Evolutionary conservation across 2,797 vertebrate species (phyloP), one percentile per base, ranked within the genome.

Genomic region (Serranus cabrilla): DNA sequence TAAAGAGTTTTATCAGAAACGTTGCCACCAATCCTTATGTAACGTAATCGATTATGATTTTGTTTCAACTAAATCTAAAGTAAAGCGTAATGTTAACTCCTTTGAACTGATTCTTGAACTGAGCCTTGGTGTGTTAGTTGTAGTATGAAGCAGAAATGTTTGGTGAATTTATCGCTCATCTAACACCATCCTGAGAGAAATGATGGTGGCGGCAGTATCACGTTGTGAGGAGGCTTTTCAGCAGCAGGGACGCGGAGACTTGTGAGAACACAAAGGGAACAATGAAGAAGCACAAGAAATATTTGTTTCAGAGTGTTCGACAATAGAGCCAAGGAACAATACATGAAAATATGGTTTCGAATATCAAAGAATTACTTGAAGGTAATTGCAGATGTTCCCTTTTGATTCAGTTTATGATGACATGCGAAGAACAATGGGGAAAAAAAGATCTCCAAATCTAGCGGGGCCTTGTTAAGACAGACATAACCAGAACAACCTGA

Each of bases 111-210:
- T 59, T 58, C 43, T 55, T 18, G 13, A 27, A 18, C 18, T 45
- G 7, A 60, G 8, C 6, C 8, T 34, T 42, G 54, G 43, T 43
- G 18, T 49, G 11, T 49, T 73, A 21, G 40, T 37, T 50, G 12
- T 17, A 23, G 46, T 27, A 17, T 37, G 34, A 78, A 40, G 72
- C 45, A n/a, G n/a, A 25, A 11, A 10, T n/a, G 34, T 68, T 60
- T 55, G 34, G 34, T 34, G 34, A 7, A 34, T 34, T 56, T 55
- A 40, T 55, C 56, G 17, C 57, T 59, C 49, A 55, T 50, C 47
- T 59, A 54, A 80, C 85, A 62, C 75, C 64, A 47, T 50, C 23
- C 66, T 78, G 61, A 60, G 76, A 72, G 55, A 78, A 76, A 45
- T 25, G 52, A 70, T 27, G 67, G 47, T 39, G 76, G 69, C 6